These are phyloP conservation scores for Neodiprion fabricii DNA, from an alignment of 1,140 invertebrate genomes.

Conservation along the genomic window DNA sequence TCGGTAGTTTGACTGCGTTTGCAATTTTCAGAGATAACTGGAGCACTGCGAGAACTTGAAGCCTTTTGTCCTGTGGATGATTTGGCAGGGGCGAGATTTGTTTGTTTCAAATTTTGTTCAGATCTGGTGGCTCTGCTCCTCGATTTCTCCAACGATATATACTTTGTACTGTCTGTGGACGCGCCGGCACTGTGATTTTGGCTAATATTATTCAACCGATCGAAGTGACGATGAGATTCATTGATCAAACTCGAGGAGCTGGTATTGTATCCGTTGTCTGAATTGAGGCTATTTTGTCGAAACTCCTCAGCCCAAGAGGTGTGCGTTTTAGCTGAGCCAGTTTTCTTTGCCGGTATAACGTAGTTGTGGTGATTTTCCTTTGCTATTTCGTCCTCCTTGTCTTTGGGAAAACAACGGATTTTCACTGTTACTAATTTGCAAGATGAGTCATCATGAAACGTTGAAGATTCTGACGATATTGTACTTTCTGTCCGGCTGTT, in stretches of 20 bases:
- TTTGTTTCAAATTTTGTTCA: background rate
- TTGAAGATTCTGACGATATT: slow-evolving; percentile 29
- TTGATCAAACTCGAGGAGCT: background rate
- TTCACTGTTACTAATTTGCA: slow-evolving; percentile 37
- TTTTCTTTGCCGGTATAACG: background rate
- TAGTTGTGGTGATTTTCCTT: background rate
- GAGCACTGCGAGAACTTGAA: background rate
- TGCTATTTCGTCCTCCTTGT: slow-evolving; percentile 32
- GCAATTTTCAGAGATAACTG: background rate
- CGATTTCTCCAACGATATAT: background rate
- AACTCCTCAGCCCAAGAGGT: background rate
- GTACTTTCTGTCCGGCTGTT: slow-evolving; percentile 23
- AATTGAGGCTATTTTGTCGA: background rate
- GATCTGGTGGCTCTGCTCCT: background rate
- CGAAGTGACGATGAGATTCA: background rate
- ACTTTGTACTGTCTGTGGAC: background rate
- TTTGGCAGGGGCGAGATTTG: background rate
- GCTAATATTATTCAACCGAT: background rate
- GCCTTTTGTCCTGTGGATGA: background rate
- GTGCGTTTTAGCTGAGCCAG: background rate
- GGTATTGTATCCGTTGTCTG: background rate
- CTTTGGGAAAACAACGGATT: slow-evolving; percentile 36
- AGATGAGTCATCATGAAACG: slow-evolving; percentile 27
- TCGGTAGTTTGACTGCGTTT: background rate
- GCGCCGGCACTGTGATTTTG: background rate